Base-by-base conservation (phyloP, 1,140 invertebrate species). In the Pseudomyrmex dendroicus region DNA sequence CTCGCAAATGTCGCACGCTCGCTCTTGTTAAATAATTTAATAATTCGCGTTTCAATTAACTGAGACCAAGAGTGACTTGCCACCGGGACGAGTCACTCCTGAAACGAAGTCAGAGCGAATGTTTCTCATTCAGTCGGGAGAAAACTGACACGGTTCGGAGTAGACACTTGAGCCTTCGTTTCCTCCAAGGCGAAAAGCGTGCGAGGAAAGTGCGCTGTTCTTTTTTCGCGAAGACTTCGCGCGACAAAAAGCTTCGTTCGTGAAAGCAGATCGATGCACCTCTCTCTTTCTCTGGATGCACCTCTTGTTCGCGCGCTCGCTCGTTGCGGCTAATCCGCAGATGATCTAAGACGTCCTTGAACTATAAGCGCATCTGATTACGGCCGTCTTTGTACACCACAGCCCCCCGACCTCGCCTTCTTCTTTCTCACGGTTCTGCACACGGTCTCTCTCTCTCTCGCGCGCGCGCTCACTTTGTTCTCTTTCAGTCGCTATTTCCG, bases 271-370 rank as follows among this genome's bases (percentile, higher is more conserved):
- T 77, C 52, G 74, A 77, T 77, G 74, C 12, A 17, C 74, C 5
- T 35, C 35, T 35, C 35, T 35, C 5, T 5, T 2, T 25, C 25
- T 22, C 62, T 77, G 67, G 67, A 66, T 25, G 25, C 25, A 25
- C 25, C 3, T 25, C 25, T 67, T 52, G 62, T 10, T 56, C 12
- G 64, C 50, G 57, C 17, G 22, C 22, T n/a, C 25, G 57, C 74
- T 4, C 50, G 73, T 66, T 66, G 73, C 73, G 57, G 74, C 46
- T 77, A 77, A 77, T 77, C 74, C 35, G 74, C 35, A 13, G 62
- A 77, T 77, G 62, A 77, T 77, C 62, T 77, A 77, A 77, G 17
- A 63, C 74, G 50, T 17, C 74, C 74, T 77, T 77, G 74, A 77
- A 77, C 74, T 77, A 77, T 77, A 77, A 77, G 74, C 10, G 62